Base-by-base conservation (phyloP, 2,113 vertebrate genomes). In the Dunckerocampus dactyliophorus region DNA sequence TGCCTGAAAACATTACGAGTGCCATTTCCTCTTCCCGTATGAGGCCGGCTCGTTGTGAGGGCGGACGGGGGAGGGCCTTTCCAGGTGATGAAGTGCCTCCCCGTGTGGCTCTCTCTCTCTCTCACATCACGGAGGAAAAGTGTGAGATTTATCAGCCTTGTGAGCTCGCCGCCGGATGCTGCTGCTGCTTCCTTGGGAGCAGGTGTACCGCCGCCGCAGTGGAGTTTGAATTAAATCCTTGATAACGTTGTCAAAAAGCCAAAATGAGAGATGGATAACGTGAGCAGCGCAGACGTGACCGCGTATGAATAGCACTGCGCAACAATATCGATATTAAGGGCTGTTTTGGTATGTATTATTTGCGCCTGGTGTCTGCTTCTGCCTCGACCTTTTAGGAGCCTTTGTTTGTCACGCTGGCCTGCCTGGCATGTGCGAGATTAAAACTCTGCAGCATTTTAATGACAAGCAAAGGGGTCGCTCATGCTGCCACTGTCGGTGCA, bases 1-100 rank as follows among this genome's bases (percentile, higher is more conserved):
- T 84, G 85, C 89, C 86, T 77, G 74, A 84, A 86, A 91, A 91
- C 89, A 89, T 90, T 89, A 88, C 89, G 86, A 90, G 87, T 81
- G 69, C 85, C 85, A 87, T 87, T 87, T 87, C 85, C 83, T 85
- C 82, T 81, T 80, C 73, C 31, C 63, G 81, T 90, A 91, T 90
- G 88, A 90, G 85, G 87, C 88, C 71, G 69, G 75, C 82, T 71
- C 85, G 73, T 70, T 88, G 88, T 89, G 85, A 88, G 82, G 89
- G 89, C 87, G 72, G 80, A 81, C 83, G 52, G 80, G 65, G 75
- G 77, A 82, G 76, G 75, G 84, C 85, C 82, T 87, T 88, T 88
- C 80, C 59, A 45, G 0, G 81, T 92, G 90, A 92, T 91, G 76
- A 89, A 92, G 88, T 89, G 85, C 80, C 71, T 75, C 87, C 74